These are phyloP conservation scores for Enteromius argenteus DNA, from an alignment of 2,797 vertebrate species.

Conservation along the genomic window DNA sequence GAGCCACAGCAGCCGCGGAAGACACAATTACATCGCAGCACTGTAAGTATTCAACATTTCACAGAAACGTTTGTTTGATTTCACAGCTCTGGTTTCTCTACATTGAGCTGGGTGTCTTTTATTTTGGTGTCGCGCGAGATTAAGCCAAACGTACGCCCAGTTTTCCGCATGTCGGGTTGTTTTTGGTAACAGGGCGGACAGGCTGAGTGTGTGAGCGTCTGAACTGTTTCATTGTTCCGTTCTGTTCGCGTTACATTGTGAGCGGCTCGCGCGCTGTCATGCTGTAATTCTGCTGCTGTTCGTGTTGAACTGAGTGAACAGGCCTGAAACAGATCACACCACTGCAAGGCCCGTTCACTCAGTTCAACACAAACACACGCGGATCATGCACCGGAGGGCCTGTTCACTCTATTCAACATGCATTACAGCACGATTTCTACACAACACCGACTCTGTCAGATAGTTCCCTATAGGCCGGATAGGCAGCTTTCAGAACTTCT, in stretches of 20 bases:
- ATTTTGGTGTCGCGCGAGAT: constrained; percentile 42
- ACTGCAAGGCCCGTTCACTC: constrained; percentile 30
- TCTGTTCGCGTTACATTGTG: constrained; percentile 12
- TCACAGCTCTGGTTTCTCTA: constrained; percentile 8
- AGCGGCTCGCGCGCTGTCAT: constrained; percentile 32
- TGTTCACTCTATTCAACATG: neutral
- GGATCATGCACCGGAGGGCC: constrained; percentile 17
- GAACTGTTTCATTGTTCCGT: constrained; percentile 8
- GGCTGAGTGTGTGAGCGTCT: constrained; percentile 25
- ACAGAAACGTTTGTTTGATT: constrained; percentile 48
- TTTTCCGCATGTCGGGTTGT: constrained; percentile 52
- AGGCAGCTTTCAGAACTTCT: neutral
- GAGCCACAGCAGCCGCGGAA: constrained; percentile 62
- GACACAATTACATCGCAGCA: constrained; percentile 61
- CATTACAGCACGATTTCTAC: neutral
- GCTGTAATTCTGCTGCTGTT: constrained; percentile 43
- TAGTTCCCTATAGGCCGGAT: no score
- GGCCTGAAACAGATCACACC: constrained; percentile 27
- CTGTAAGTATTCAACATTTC: constrained; percentile 68
- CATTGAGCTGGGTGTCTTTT: neutral
- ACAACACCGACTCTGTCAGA: neutral
- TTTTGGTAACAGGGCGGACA: constrained; percentile 34
- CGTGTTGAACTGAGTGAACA: constrained; percentile 23
- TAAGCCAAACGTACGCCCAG: constrained; percentile 32
- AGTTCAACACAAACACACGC: neutral